Evolutionary conservation across 1,140 invertebrate species (phyloP).

Genomic region (Psix sp.): DNA sequence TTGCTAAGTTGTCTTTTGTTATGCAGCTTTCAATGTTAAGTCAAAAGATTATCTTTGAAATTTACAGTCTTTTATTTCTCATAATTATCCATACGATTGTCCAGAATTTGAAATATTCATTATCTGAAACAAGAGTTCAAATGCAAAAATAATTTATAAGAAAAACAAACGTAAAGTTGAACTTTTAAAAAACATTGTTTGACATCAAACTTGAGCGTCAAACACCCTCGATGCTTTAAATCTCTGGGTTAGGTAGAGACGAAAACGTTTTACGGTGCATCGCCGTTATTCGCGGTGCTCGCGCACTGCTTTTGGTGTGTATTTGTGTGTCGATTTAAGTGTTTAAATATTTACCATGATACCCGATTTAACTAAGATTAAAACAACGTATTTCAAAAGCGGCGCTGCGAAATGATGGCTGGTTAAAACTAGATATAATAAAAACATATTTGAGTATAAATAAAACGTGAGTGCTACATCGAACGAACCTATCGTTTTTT

Average conservation of each 20-base stretch:
- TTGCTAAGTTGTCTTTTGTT: constrained; percentile 4
- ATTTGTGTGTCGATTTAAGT: constrained; percentile 16
- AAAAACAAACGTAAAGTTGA: too few species aligned
- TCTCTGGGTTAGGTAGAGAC: constrained; percentile 8
- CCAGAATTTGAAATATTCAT: too few species aligned
- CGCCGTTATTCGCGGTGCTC: constrained; percentile 54
- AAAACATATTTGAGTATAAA: too few species aligned
- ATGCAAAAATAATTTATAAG: too few species aligned
- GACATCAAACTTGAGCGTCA: constrained; percentile 30
- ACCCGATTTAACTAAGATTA: constrained; percentile 15
- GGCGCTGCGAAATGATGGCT: too few species aligned
- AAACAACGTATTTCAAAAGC: not conserved
- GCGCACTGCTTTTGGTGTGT: constrained; percentile 43
- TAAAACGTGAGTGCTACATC: too few species aligned
- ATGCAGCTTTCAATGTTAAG: constrained; percentile 40
- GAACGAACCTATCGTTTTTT: too few species aligned
- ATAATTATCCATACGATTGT: too few species aligned
- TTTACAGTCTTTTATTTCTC: not conserved
- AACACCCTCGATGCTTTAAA: constrained; percentile 51
- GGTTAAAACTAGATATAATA: too few species aligned
- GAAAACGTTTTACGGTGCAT: constrained; percentile 35
- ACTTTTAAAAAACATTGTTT: too few species aligned
- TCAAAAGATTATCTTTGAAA: not conserved
- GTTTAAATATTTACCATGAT: constrained; percentile 16
- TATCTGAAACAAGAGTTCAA: too few species aligned